Percentiles rank a stretch among this genome's conserved stretches.
Evolutionary conservation across 2,113 vertebrate genomes (phyloP).

Genomic region (Rattus norvegicus): GRCr8 NC_086020.1:44258001-44258500

Average conservation of each 20-base stretch:
- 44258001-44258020: not conserved
- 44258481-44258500: not conserved
- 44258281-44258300: not conserved
- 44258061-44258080: not conserved
- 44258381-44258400: not conserved
- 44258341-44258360: not conserved
- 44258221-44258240: not conserved
- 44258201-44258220: not conserved
- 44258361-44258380: not conserved
- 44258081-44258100: not conserved
- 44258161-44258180: not conserved
- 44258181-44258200: not conserved
- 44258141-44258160: not conserved
- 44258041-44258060: not conserved
- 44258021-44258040: not conserved
- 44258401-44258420: not conserved
- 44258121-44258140: not conserved
- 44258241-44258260: not conserved
- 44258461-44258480: not conserved
- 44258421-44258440: not conserved
- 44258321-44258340: not conserved
- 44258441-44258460: not conserved
- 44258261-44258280: not conserved
- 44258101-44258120: not conserved
- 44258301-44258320: not conserved